These are phyloP conservation scores for Drosophila melanica DNA, from an alignment of 1,140 invertebrate species.

Conservation along the genomic window DNA sequence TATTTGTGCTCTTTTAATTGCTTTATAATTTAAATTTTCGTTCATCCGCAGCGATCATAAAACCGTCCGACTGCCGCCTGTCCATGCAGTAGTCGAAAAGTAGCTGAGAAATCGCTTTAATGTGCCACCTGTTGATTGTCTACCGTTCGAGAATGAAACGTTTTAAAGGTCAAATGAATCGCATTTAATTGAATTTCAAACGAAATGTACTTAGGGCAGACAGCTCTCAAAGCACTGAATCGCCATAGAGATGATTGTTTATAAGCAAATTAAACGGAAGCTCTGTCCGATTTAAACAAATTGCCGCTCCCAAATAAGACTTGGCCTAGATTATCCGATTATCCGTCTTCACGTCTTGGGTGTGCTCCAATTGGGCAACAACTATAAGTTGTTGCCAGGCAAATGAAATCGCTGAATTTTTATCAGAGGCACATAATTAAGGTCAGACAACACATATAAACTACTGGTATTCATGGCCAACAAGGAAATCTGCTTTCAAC, in stretches of 20 bases:
- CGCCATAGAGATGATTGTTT: not conserved
- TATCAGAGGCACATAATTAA: conserved; percentile 41
- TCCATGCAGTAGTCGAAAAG: conserved; percentile 46
- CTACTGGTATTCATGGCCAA: conserved; percentile 19
- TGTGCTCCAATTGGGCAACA: conserved; percentile 21
- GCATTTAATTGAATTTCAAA: conserved; percentile 34
- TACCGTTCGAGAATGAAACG: conserved; percentile 36
- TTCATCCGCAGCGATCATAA: conserved; percentile 49
- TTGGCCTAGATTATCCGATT: conserved; percentile 15
- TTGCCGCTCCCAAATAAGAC: not conserved
- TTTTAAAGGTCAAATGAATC: conserved; percentile 67
- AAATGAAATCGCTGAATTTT: conserved; percentile 28
- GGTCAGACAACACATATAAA: conserved; percentile 7
- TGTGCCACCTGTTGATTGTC: conserved; percentile 36
- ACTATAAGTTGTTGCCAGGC: conserved; percentile 25
- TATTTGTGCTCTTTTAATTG: conserved; percentile 62
- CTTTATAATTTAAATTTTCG: conserved; percentile 76
- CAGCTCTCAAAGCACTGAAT: not conserved
- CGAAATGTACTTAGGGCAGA: conserved; percentile 66
- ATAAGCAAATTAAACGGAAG: conserved; percentile 49
- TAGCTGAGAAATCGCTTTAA: conserved; percentile 25
- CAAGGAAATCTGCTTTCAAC: conserved; percentile 52
- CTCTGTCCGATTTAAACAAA: conserved; percentile 11
- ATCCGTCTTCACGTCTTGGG: conserved; percentile 18
- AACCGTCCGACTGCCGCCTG: conserved; percentile 31